Evolutionary conservation across 2,113 vertebrate species (phyloP).

Genomic region (Leiothrix lutea): DNA sequence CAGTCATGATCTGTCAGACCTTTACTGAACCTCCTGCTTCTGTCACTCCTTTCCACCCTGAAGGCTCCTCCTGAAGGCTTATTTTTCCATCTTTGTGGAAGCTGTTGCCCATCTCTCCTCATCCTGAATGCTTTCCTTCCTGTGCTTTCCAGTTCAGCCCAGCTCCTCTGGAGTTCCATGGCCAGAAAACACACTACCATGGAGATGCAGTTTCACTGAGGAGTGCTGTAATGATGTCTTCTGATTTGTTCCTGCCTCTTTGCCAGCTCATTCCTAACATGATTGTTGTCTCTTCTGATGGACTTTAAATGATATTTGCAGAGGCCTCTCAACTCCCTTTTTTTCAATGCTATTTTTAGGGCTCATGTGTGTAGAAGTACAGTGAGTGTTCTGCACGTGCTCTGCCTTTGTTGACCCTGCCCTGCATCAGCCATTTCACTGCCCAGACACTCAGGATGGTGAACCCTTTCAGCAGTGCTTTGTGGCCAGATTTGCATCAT

Average conservation of each 20-base stretch:
- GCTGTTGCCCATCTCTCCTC: not conserved
- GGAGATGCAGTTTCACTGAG: not conserved
- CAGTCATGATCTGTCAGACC: not conserved
- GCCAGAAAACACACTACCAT: not conserved
- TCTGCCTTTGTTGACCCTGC: not conserved
- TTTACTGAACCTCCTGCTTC: not conserved
- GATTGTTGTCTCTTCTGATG: not conserved
- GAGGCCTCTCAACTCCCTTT: not conserved
- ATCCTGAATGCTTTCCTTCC: not conserved
- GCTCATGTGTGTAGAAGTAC: accelerated
- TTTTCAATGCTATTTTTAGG: not conserved
- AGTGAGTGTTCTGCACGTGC: not conserved
- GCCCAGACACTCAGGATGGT: not conserved
- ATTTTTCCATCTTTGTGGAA: not conserved
- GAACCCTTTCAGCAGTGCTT: not conserved
- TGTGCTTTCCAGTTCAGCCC: not conserved
- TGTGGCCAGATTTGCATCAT: not conserved
- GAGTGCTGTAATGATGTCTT: not conserved
- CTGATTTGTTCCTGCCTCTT: not conserved
- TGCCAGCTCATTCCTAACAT: not conserved
- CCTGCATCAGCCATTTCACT: not conserved
- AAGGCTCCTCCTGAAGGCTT: not conserved
- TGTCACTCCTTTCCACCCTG: not conserved
- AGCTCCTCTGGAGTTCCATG: not conserved
- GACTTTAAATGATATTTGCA: not conserved